Evolutionary conservation across 2,797 vertebrate species (phyloP), one percentile per base, ranked within the genome.

Genomic region (Lutjanus argentimaculatus): DNA sequence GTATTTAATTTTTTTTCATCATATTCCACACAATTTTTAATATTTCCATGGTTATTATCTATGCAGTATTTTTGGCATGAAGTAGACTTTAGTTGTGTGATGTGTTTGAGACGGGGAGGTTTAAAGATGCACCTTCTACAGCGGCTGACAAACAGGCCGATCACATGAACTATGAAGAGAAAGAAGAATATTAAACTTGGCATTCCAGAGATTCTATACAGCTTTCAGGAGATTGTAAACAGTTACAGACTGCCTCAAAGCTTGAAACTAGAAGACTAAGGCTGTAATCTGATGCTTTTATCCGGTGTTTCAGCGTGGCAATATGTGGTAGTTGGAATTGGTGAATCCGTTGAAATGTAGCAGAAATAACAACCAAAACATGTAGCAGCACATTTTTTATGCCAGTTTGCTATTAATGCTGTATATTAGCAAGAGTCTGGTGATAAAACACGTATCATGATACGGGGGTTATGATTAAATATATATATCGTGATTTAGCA

Each of bases 21-120:
- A 69, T 92, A 82, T 72, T 80, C 69, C 62, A 73, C 80, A 72
- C 64, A 2, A 70, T 87, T 67, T 85, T 81, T 75, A 75, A 66
- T 58, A 69, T 71, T 69, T 65, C 19, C 51, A 55, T 43, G 21
- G 21, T 83, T 70, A 43, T 82, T 58, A 84, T 87, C 91, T 89
- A 88, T 92, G 91, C 89, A 93, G 90, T 93, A 77, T 89, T 89
- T 84, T 88, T 83, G 87, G 88, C 85, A 92, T 85, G 85, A 91
- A 77, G 82, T 85, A 72, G 86, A 66, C 8, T 14, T 77, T 82
- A 75, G 84, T 46, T 49, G 68, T 59, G 66, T 77, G 64, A 57
- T 1, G 76, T 82, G 72, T 73, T 65, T 65, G 16, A 82, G 87
- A 81, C 74, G 62, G 57, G 75, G 71, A 80, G 77, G 84, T 87